Evolutionary conservation across 2,797 vertebrate species (phyloP).

Genomic region (Lutjanus campechanus): DNA sequence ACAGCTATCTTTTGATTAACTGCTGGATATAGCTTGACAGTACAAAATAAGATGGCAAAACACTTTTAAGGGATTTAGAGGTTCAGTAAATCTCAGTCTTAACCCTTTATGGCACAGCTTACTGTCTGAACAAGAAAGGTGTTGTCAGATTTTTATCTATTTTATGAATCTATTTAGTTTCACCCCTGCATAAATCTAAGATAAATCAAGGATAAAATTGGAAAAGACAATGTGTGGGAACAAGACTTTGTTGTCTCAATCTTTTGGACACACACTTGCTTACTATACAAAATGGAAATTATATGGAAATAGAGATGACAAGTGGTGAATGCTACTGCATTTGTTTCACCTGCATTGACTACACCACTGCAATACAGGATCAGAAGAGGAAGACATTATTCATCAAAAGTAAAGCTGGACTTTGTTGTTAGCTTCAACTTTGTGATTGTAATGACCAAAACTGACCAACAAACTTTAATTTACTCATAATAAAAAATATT

Average conservation of each 20-base stretch:
- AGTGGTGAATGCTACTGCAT: constrained; percentile 18
- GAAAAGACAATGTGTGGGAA: constrained; percentile 12
- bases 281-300: constrained; percentile 52
- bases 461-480: background rate
- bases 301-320: constrained; percentile 50
- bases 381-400: background rate
- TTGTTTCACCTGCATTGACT: constrained; percentile 34
- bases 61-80: constrained; percentile 24
- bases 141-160: background rate
- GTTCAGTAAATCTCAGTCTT: constrained; percentile 20
- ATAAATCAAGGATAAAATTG: constrained; percentile 27
- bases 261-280: constrained; percentile 40
- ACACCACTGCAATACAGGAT: constrained; percentile 24
- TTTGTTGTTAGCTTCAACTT: background rate
- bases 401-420: background rate
- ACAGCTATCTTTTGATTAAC: constrained; percentile 47
- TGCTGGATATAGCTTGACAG: constrained; percentile 31
- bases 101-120: constrained; percentile 3
- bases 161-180: constrained; percentile 15
- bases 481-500: background rate
- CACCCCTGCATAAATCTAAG: background rate
- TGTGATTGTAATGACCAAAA: background rate
- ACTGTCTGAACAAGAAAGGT: background rate
- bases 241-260: background rate
- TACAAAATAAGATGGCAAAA: constrained; percentile 40